Base-by-base conservation (phyloP, 2,797 vertebrate species). In the Lagodon rhomboides region DNA sequence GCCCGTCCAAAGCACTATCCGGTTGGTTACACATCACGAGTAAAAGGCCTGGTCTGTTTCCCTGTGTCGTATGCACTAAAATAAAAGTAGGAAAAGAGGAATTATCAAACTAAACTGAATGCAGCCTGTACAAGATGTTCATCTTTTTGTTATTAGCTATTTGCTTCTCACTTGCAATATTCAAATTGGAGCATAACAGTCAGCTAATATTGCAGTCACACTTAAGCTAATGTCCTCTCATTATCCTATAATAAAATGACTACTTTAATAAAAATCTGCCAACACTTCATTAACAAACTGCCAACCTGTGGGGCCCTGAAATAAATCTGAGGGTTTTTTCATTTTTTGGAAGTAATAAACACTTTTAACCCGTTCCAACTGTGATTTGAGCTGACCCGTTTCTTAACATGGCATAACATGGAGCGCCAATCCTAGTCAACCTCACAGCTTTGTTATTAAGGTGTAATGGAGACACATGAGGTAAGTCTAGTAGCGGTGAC, bases 381-480 rank as follows among this genome's bases (percentile, higher is more conserved):
- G 74, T 51, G 34, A 70, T 75, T 73, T 77, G 23, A 75, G 17
- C 65, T 34, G 53, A 59, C 15, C 23, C 4, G 61, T 65, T 84
- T 70, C 77, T 76, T 49, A 75, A 64, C 46, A 6, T 11, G 50
- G 51, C 43, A 51, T 72, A 68, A 81, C 68, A 79, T 23, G 56
- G 11, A 79, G 79, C 62, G n/a, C 60, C 58, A 22, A 20, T 61
- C 70, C 65, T n/a, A 75, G 73, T 79, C 75, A 38, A 46, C 68
- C 74, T 77, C 77, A 68, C 77, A 68, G 65, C 80, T 82, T 60
- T 80, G 85, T 73, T 85, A 87, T 90, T 88, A 91, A 75, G 38
- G 15, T 77, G 73, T 91, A 92, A 93, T 93, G 83, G 90, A 93
- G 88, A 92, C 84, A 68, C 84, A 91, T 73, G 90, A 90, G 87